phyloP scores from a whole-genome alignment of 2,888 invertebrate species.

The Zygaena filipendulae region DNA sequence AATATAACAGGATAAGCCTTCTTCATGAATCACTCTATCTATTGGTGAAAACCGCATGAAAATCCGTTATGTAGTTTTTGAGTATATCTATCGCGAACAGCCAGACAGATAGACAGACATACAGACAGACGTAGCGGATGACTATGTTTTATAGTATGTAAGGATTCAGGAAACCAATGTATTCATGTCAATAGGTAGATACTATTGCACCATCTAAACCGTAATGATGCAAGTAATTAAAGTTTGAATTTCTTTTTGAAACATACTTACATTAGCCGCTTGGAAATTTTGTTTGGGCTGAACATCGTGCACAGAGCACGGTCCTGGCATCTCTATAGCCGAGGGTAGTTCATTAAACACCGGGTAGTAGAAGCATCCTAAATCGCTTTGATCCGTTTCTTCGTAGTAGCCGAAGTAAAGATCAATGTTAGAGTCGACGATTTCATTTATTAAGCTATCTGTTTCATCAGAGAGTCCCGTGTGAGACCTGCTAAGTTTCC shows the following conservation, averaged over 20 bases:
- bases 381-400: conserved; percentile 28
- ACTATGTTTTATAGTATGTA: too few species aligned
- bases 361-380: conserved; percentile 48
- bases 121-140: too few species aligned
- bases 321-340: conserved; percentile 31
- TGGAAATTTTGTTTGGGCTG: conserved; percentile 33
- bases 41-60: too few species aligned
- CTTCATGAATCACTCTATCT: too few species aligned
- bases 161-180: too few species aligned
- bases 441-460: conserved; percentile 21
- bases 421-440: conserved; percentile 28
- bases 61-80: too few species aligned
- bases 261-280: conserved; percentile 29
- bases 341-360: conserved; percentile 25
- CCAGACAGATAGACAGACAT: too few species aligned
- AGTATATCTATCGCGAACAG: too few species aligned
- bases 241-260: too few species aligned
- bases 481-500: conserved; percentile 39
- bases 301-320: conserved; percentile 32
- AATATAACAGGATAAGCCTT: not conserved
- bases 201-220: too few species aligned
- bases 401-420: conserved; percentile 38
- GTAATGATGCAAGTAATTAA: too few species aligned
- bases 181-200: too few species aligned
- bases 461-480: conserved; percentile 27